Evolutionary conservation across 2,113 vertebrate genomes (phyloP).

Genomic region (Kryptolebias marmoratus): DNA sequence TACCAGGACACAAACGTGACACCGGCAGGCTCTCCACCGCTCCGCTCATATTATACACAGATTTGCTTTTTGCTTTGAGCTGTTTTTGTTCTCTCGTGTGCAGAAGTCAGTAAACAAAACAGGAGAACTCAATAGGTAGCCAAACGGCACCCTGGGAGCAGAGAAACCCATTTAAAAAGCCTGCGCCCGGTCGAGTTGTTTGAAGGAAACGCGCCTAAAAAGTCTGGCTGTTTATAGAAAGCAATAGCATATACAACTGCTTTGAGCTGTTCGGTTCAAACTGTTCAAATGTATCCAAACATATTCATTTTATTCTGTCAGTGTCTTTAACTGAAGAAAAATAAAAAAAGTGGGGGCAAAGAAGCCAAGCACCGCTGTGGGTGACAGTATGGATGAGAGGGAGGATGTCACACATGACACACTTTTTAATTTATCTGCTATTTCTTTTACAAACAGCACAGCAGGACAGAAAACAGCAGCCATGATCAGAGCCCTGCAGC

Average conservation of each 20-base stretch:
- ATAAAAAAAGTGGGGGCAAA: background rate
- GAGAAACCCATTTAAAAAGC: slow-evolving; percentile 47
- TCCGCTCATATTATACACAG: slow-evolving; percentile 58
- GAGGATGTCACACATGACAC: slow-evolving; percentile 46
- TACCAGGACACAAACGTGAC: slow-evolving; percentile 59
- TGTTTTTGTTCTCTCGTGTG: slow-evolving; percentile 65
- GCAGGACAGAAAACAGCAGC: slow-evolving; percentile 54
- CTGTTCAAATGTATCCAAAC: slow-evolving; percentile 23
- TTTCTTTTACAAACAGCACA: slow-evolving; percentile 48
- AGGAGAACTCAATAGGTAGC: slow-evolving; percentile 57
- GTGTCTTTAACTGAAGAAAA: background rate
- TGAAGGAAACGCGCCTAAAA: slow-evolving; percentile 36
- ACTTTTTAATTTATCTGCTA: slow-evolving; percentile 18
- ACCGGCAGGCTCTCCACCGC: slow-evolving; percentile 49
- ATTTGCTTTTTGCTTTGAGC: slow-evolving; percentile 58
- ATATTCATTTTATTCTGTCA: slow-evolving; percentile 15
- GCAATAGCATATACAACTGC: slow-evolving; percentile 20
- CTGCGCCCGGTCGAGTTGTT: slow-evolving; percentile 30
- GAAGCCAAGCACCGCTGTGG: slow-evolving; percentile 37
- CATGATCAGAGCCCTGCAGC: slow-evolving; percentile 51
- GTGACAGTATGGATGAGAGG: slow-evolving; percentile 42
- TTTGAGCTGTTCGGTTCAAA: slow-evolving; percentile 55
- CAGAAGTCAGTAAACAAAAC: slow-evolving; percentile 68
- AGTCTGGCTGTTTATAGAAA: slow-evolving; percentile 30
- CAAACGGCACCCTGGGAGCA: slow-evolving; percentile 51